Evolutionary conservation across 2,113 vertebrate species (phyloP).

Genomic region (Corythornis cristatus): DNA sequence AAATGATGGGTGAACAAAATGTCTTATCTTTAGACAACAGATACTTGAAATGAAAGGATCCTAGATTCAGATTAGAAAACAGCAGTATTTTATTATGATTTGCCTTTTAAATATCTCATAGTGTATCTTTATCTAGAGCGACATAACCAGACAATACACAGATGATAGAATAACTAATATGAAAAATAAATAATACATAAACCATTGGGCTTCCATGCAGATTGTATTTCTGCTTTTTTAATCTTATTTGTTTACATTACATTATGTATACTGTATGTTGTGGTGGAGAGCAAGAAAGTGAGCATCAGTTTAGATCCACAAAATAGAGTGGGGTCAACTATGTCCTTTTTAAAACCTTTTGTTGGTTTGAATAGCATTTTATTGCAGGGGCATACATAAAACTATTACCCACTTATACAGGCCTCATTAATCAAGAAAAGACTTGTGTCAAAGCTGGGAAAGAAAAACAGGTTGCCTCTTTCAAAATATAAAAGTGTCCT

Average conservation of each 20-base stretch:
- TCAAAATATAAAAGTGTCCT: conserved; percentile 17
- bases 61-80: not conserved
- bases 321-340: not conserved
- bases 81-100: not conserved
- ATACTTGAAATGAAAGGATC: not conserved
- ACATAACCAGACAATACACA: not conserved
- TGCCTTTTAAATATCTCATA: not conserved
- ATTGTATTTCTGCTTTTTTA: not conserved
- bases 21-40: not conserved
- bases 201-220: not conserved
- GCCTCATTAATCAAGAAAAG: not conserved
- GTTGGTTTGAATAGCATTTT: not conserved
- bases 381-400: not conserved
- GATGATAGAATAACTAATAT: not conserved
- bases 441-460: not conserved
- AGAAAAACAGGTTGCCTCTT: conserved; percentile 33
- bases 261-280: not conserved
- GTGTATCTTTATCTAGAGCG: not conserved
- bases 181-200: not conserved
- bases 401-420: not conserved
- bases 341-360: not conserved
- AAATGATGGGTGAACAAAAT: not conserved
- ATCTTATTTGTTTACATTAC: not conserved
- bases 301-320: not conserved
- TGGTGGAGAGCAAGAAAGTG: not conserved